Evolutionary conservation across 2,888 invertebrate genomes (phyloP).

Genomic region (Steromphala cineraria): DNA sequence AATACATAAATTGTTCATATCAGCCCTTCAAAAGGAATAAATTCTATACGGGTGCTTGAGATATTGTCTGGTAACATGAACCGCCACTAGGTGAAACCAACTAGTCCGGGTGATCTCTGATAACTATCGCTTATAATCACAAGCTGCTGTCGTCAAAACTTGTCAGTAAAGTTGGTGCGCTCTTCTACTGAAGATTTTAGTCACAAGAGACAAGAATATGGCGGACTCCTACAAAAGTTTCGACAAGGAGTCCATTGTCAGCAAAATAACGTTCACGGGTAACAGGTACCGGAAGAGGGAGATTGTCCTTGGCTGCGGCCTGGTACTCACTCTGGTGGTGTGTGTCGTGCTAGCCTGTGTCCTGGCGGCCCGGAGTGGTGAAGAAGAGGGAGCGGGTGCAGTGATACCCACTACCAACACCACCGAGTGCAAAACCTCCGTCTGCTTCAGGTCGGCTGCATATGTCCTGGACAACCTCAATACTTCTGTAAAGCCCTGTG

Average conservation of each 20-base stretch:
- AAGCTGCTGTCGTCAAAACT: too few species aligned
- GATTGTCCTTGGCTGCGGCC: constrained; percentile 44
- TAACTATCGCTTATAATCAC: too few species aligned
- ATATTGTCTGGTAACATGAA: too few species aligned
- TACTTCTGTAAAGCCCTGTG: constrained; percentile 76
- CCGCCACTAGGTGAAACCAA: too few species aligned
- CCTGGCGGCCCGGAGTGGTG: constrained; percentile 39
- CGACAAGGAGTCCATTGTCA: constrained; percentile 53
- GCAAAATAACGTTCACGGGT: constrained; percentile 40
- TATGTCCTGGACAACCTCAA: constrained; percentile 57
- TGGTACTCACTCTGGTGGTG: constrained; percentile 44
- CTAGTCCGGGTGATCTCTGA: too few species aligned
- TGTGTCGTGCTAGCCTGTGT: constrained; percentile 56
- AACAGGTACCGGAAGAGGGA: constrained; percentile 52
- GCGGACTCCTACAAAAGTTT: constrained; percentile 57
- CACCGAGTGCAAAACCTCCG: too few species aligned
- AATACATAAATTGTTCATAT: too few species aligned
- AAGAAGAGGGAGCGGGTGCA: not conserved
- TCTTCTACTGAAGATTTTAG: too few species aligned
- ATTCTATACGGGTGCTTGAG: too few species aligned
- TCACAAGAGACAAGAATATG: too few species aligned
- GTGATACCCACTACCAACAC: constrained; percentile 40
- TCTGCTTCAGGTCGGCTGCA: constrained; percentile 56
- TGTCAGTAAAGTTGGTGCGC: too few species aligned
- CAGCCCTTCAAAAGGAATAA: too few species aligned